Conservation (phyloP, 2,797 vertebrate genomes). For the Philypnodon macrostomus region DNA sequence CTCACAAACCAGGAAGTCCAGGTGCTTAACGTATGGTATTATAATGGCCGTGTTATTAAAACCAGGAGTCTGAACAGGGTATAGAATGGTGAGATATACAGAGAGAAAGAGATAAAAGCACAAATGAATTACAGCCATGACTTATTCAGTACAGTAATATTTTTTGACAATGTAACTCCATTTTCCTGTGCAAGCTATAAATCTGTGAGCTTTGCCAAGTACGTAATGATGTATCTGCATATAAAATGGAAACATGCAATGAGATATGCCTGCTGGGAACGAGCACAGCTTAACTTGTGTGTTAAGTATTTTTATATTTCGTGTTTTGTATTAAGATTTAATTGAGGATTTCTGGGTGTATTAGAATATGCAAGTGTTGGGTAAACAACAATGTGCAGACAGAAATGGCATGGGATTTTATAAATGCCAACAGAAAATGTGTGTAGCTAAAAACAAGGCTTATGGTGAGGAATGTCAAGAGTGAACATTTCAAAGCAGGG, state of each 20-base stretch:
- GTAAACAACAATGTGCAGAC: slow-evolving; percentile 54
- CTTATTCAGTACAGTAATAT: slow-evolving; percentile 46
- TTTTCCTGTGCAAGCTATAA: slow-evolving; percentile 42
- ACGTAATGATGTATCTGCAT: slow-evolving; percentile 24
- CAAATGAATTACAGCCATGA: slow-evolving; percentile 49
- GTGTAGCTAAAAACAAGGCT: slow-evolving; percentile 59
- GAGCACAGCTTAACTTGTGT: too few relatives aligned
- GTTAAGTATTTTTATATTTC: too few relatives aligned
- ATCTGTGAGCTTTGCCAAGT: slow-evolving; percentile 35
- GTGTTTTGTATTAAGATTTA: too few relatives aligned
- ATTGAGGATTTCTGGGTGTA: slow-evolving; percentile 20
- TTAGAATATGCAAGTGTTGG: slow-evolving; percentile 35
- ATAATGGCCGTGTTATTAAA: slow-evolving; percentile 54
- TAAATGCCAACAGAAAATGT: slow-evolving; percentile 47
- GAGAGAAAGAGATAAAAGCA: slow-evolving; percentile 29
- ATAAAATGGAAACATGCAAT: slow-evolving; percentile 21
- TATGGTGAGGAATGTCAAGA: slow-evolving; percentile 49
- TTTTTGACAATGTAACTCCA: slow-evolving; percentile 28
- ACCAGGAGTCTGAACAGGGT: slow-evolving; percentile 47
- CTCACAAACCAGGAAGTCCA: slow-evolving; percentile 49
- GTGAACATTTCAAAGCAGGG: slow-evolving; percentile 54
- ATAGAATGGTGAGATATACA: too few relatives aligned
- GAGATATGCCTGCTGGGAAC: slow-evolving; percentile 26
- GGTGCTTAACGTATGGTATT: slow-evolving; percentile 51
- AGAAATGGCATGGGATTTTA: slow-evolving; percentile 31